A percentile compares a stretch with the other conserved stretches of the same genome.
These are phyloP conservation scores for Phalacrocorax carbo DNA, from an alignment of 2,113 vertebrate species.

Conservation along the genomic window DNA sequence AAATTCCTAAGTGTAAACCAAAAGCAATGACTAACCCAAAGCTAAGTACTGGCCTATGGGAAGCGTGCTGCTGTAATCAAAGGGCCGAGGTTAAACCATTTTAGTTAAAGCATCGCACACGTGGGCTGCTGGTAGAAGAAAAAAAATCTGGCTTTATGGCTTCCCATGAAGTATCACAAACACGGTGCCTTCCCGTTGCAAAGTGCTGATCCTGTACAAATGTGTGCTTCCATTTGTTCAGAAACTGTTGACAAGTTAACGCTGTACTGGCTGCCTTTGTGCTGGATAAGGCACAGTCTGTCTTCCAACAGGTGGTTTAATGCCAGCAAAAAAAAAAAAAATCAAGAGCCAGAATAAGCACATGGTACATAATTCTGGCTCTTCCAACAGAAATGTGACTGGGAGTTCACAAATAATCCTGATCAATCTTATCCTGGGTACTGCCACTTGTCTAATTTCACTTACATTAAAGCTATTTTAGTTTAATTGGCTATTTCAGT, in stretches of 20 bases:
- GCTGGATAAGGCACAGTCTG: background rate
- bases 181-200: background rate
- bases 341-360: background rate
- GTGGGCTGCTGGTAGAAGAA: background rate
- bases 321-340: background rate
- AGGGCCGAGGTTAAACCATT: background rate
- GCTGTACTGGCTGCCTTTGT: background rate
- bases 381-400: background rate
- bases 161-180: background rate
- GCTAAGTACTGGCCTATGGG: background rate
- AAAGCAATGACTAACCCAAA: slow-evolving; percentile 29
- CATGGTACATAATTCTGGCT: background rate
- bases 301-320: slow-evolving; percentile 49
- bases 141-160: background rate
- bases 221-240: background rate
- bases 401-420: background rate
- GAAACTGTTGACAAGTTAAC: background rate
- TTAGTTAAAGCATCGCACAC: background rate
- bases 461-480: background rate
- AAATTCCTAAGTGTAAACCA: slow-evolving; percentile 17
- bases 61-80: slow-evolving; percentile 12
- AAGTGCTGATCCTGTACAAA: slow-evolving; percentile 22
- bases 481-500: slow-evolving; percentile 25
- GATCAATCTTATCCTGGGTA: background rate
- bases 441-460: slow-evolving; percentile 8